Conservation (phyloP, 2,888 invertebrate genomes). For the Cantharis rufa region DNA sequence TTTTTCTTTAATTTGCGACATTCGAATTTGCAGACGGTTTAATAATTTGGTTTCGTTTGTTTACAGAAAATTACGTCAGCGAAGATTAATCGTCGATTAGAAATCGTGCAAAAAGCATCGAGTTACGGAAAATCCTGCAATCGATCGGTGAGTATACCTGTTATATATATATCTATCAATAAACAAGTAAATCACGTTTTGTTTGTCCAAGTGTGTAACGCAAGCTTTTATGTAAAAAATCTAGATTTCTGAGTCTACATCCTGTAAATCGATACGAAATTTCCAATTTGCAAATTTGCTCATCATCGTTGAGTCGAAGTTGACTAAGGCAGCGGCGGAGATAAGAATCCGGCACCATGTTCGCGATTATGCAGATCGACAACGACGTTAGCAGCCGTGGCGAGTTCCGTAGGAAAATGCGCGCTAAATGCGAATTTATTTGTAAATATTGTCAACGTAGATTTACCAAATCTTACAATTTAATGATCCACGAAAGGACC, state of each 20-base stretch:
- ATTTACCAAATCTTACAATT: constrained; percentile 98
- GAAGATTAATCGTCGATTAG: not conserved
- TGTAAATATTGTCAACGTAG: constrained; percentile 97
- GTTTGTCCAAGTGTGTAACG: not conserved
- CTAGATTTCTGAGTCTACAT: not conserved
- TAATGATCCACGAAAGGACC: constrained; percentile 97
- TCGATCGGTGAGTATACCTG: not conserved
- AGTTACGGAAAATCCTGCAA: not conserved
- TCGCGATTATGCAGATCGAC: constrained; percentile 89
- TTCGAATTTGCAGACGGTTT: not conserved
- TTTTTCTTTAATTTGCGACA: too few relatives aligned
- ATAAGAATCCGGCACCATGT: constrained; percentile 65
- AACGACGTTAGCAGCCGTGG: constrained; percentile 83
- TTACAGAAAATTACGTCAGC: not conserved
- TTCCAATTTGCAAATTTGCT: constrained; percentile 24
- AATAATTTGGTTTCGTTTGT: not conserved
- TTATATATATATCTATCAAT: not conserved
- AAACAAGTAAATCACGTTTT: not conserved
- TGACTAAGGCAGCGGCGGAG: constrained; percentile 31
- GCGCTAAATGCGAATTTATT: constrained; percentile 96
- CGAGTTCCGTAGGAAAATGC: constrained; percentile 86
- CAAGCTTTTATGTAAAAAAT: not conserved
- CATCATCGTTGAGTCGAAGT: constrained; percentile 23
- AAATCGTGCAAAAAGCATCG: not conserved
- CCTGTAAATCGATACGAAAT: constrained; percentile 15